A percentile compares a stretch with the other conserved stretches of the same genome.
These are phyloP conservation scores for Hirtodrosophila alboralis DNA, from an alignment of 2,888 invertebrate genomes.

Conservation along the genomic window DNA sequence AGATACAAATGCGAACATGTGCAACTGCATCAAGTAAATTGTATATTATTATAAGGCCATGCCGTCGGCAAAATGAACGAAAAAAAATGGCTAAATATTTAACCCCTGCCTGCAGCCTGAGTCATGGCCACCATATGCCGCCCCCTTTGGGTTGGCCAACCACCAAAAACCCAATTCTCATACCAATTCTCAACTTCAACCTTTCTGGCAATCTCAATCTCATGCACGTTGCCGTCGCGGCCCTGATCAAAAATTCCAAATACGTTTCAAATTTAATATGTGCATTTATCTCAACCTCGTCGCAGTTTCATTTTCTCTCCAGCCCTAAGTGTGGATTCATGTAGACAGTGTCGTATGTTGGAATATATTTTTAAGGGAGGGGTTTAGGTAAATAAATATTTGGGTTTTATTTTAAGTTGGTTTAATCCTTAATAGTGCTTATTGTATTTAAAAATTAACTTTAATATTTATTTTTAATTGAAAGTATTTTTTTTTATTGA, in stretches of 20 bases:
- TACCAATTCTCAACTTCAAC: constrained; percentile 22
- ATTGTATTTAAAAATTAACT: too few relatives aligned
- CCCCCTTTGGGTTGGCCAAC: constrained; percentile 25
- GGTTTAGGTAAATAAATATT: too few relatives aligned
- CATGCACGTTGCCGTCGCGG: constrained; percentile 27
- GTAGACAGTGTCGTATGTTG: too few relatives aligned
- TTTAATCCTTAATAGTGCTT: too few relatives aligned
- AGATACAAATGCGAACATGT: constrained; percentile 25
- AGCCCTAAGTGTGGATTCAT: constrained; percentile 4
- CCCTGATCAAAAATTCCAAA: constrained; percentile 80
- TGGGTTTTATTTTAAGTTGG: too few relatives aligned
- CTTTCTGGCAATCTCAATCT: constrained; percentile 19
- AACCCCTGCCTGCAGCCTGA: constrained; percentile 37
- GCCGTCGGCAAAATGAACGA: constrained; percentile 30
- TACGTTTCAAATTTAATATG: constrained; percentile 82
- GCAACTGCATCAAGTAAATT: constrained; percentile 28
- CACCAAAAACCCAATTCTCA: constrained; percentile 21
- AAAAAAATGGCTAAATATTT: constrained; percentile 45
- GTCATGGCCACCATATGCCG: constrained; percentile 42
- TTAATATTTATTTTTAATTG: too few relatives aligned
- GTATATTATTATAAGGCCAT: constrained; percentile 11
- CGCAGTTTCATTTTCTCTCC: constrained; percentile 24
- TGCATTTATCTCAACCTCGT: constrained; percentile 60
- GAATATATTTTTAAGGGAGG: too few relatives aligned
- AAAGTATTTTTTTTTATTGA: too few relatives aligned